These are phyloP conservation scores for Spheniscus humboldti DNA, from an alignment of 2,797 vertebrate species.

Conservation along the genomic window DNA sequence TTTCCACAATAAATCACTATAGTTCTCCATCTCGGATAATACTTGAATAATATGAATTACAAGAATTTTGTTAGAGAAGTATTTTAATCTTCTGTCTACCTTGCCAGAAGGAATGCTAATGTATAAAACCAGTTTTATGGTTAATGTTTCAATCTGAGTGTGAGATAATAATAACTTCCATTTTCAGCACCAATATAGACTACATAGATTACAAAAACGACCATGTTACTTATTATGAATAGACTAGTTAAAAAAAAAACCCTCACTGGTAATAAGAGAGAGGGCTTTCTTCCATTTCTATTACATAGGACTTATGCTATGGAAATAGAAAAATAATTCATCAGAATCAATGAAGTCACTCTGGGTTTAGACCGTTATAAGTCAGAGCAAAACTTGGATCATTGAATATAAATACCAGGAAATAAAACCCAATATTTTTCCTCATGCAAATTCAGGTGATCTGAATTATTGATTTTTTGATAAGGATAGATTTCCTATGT, in stretches of 20 bases:
- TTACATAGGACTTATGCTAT: neutral
- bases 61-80: neutral
- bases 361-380: neutral
- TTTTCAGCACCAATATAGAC: neutral
- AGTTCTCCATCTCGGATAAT: neutral
- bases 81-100: slow-evolving; percentile 1
- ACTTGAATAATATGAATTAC: neutral
- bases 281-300: neutral
- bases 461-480: neutral
- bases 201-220: neutral
- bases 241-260: neutral
- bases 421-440: neutral
- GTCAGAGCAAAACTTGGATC: neutral
- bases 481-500: neutral
- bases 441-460: neutral
- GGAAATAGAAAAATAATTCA: neutral
- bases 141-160: neutral
- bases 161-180: neutral
- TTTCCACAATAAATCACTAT: slow-evolving; percentile 21
- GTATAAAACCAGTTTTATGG: slow-evolving; percentile 5
- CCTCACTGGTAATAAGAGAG: neutral
- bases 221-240: neutral
- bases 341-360: neutral
- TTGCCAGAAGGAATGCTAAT: slow-evolving; percentile 7
- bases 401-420: neutral